Conservation (phyloP, 2,888 invertebrate species). For the Cheilosia variabilis region DNA sequence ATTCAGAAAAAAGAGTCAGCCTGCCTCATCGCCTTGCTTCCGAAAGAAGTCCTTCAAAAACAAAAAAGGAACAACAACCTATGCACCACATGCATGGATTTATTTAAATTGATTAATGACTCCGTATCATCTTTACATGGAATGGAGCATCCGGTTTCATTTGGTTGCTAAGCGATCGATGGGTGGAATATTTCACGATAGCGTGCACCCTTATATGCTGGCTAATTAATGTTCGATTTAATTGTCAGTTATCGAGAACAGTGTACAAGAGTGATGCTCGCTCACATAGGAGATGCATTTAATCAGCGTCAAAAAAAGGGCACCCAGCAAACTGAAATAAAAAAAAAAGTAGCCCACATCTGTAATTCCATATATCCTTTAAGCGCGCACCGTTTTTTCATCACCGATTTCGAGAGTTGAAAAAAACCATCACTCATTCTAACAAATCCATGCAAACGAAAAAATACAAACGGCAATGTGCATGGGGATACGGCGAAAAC, state of each 20-base stretch:
- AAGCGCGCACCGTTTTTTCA: constrained; percentile 52
- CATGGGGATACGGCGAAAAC: constrained; percentile 14
- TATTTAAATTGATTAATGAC: constrained; percentile 71
- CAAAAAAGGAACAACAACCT: constrained; percentile 45
- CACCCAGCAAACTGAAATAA: constrained; percentile 13
- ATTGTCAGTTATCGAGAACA: constrained; percentile 68
- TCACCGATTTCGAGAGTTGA: constrained; percentile 39
- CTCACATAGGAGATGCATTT: constrained; percentile 42
- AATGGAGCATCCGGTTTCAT: constrained; percentile 23
- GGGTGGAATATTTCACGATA: neutral
- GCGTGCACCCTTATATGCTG: constrained; percentile 41
- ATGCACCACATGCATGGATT: constrained; percentile 61
- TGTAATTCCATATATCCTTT: constrained; percentile 64
- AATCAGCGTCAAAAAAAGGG: constrained; percentile 47
- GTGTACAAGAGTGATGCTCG: constrained; percentile 58
- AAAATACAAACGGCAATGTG: constrained; percentile 8
- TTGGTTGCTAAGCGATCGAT: constrained; percentile 8
- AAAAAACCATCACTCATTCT: constrained; percentile 70
- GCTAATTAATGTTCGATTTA: constrained; percentile 75
- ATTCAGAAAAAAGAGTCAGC: too few species aligned
- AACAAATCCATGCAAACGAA: constrained; percentile 60
- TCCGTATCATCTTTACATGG: constrained; percentile 34
- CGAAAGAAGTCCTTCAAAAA: constrained; percentile 26
- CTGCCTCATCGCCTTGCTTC: too few species aligned
- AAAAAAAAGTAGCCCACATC: constrained; percentile 40